Base-by-base conservation (phyloP, 2,113 vertebrate genomes). In the Crocuta crocuta region DNA sequence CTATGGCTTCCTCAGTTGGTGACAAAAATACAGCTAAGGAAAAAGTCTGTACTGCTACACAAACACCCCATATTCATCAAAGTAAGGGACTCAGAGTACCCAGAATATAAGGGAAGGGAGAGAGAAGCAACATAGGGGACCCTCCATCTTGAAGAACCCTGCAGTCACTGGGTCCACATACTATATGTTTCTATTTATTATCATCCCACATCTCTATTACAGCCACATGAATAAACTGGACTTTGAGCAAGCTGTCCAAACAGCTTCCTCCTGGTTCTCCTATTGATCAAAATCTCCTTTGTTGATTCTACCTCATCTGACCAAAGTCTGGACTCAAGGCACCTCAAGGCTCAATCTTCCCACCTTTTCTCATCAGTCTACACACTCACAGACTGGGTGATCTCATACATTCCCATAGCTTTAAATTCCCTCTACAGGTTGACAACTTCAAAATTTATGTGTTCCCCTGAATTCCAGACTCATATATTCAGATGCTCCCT, bases 391-490 rank as follows among this genome's bases (percentile, higher is more conserved):
- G 65, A 70, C 26, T 33, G 33, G 15, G 79, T 89, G 65, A 96
- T 19, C 50, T 89, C 92, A 71, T 71, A 65, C 80, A 96, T 66
- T 65, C 82, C 43, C 43, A 73, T 10, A 66, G 45, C 84, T 92
- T 94, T 74, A 92, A 94, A 94, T 78, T 63, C 70, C 58, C 53
- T 89, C 65, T 55, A 28, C 31, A 61, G 23, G 39, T 26, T 26
- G 58, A 70, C 79, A 76, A 33, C 43, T 35, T 89, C 92, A 63
- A 89, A 92, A 81, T 95, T 63, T 83, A 0, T 39, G 84, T 94
- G 58, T 50, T 76, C 35, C 66, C 73, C 55, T 23, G 48, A 96
- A 80, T 45, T 68, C 87, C 8, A 19, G 70, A 39, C 48, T 53
- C 70, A 92, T 39, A 76, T 23, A 68, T 39, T 63, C 31, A 92